Conservation (phyloP, 1,140 invertebrate genomes). For the Drosophila ironensis region DNA sequence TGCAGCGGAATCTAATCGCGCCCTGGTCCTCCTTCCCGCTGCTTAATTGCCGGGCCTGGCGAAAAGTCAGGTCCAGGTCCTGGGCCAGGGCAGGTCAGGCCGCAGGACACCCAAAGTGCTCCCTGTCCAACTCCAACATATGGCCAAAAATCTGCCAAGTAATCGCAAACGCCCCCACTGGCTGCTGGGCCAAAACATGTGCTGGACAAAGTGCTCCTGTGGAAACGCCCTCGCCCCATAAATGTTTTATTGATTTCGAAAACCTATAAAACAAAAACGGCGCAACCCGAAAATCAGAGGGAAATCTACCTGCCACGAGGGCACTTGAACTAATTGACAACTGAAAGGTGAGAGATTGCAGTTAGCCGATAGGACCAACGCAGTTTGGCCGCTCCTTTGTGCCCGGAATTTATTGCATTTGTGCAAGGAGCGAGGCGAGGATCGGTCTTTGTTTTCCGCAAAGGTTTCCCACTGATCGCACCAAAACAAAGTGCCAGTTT, state of each 20-base stretch:
- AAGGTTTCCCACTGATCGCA: constrained; percentile 73
- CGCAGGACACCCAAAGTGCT: constrained; percentile 1
- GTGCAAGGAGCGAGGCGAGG: constrained; percentile 14
- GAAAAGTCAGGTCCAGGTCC: too few relatives aligned
- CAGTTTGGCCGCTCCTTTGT: constrained; percentile 45
- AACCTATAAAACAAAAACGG: constrained; percentile 18
- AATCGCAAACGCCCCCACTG: constrained; percentile 13
- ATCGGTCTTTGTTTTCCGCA: constrained; percentile 46
- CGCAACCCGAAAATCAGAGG: background rate
- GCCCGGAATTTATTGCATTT: constrained; percentile 58
- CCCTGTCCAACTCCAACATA: constrained; percentile 35
- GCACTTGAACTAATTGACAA: constrained; percentile 79
- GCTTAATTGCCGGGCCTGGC: constrained; percentile 61
- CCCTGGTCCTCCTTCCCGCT: constrained; percentile 46
- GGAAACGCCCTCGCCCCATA: constrained; percentile 50
- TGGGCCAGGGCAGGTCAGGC: background rate
- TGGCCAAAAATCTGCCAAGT: constrained; percentile 16
- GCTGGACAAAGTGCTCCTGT: constrained; percentile 70
- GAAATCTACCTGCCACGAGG: constrained; percentile 19
- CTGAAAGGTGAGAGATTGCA: constrained; percentile 78
- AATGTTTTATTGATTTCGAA: constrained; percentile 69
- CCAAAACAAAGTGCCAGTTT: constrained; percentile 74
- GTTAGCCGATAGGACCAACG: constrained; percentile 65
- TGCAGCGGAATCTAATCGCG: constrained; percentile 59
- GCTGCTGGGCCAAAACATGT: constrained; percentile 50